phyloP scores from a whole-genome alignment of 2,113 vertebrate genomes.

The Corydoras sp. region DNA sequence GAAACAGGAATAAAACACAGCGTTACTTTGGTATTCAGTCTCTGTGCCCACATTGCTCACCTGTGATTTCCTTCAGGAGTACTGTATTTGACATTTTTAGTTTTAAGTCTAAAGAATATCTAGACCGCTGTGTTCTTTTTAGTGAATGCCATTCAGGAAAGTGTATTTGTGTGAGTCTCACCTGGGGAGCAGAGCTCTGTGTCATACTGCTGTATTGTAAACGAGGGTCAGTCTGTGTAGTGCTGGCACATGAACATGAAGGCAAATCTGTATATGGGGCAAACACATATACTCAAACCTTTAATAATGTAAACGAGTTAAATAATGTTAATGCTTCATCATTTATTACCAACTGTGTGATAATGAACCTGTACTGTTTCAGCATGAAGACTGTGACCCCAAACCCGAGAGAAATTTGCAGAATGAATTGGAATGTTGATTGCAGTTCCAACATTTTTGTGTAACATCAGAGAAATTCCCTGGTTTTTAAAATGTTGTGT shows the following conservation, averaged over 20 bases:
- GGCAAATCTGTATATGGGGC: conserved; percentile 21
- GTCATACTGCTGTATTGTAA: conserved; percentile 7
- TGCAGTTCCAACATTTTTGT: no score
- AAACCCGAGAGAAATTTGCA: no score
- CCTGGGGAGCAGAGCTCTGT: conserved; percentile 42
- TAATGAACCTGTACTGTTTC: no score
- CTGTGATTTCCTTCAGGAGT: background rate
- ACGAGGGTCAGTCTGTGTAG: conserved; percentile 22
- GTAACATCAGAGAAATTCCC: no score
- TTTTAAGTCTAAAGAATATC: background rate
- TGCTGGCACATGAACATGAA: conserved; percentile 37
- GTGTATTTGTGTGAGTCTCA: conserved; percentile 32
- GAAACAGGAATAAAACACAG: background rate
- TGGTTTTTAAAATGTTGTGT: no score
- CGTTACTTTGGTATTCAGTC: background rate
- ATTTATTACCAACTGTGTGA: no score
- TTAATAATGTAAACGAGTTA: no score
- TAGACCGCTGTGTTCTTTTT: background rate
- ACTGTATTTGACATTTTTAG: background rate
- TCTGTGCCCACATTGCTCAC: background rate
- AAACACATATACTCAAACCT: background rate
- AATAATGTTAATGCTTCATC: no score
- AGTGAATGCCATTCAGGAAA: background rate
- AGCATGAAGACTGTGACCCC: no score
- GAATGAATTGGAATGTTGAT: no score